These are phyloP conservation scores for Phocoena sinus DNA, from an alignment of 2,113 vertebrate species.

Conservation along the genomic window DNA sequence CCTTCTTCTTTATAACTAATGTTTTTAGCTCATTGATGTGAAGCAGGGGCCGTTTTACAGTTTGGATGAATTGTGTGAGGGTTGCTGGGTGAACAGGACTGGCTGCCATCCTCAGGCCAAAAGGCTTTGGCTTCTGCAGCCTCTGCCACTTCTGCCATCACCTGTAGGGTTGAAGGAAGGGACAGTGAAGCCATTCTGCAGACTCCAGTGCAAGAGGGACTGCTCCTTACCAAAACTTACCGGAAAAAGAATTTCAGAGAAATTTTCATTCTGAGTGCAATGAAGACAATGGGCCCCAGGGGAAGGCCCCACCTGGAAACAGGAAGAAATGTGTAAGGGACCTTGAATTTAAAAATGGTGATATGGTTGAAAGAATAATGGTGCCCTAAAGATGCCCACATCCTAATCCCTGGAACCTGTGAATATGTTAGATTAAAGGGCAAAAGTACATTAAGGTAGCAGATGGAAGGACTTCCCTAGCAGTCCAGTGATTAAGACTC, in stretches of 20 bases:
- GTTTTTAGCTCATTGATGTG: neutral
- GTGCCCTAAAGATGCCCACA: neutral
- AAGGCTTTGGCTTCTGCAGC: neutral
- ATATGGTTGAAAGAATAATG: neutral
- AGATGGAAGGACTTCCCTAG: neutral
- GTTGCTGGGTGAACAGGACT: neutral
- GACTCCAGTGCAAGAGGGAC: neutral
- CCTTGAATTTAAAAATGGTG: neutral
- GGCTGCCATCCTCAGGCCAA: neutral
- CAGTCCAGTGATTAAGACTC: no score
- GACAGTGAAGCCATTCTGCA: neutral
- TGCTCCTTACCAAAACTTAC: neutral
- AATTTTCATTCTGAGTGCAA: neutral
- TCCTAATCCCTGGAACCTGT: neutral
- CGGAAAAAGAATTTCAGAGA: neutral
- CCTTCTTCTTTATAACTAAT: neutral
- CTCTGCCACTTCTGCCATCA: accelerated
- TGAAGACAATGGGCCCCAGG: neutral
- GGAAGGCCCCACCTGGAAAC: neutral
- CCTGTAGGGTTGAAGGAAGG: neutral
- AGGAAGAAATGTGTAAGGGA: neutral
- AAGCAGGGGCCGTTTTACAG: neutral
- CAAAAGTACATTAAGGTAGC: neutral
- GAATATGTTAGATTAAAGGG: neutral
- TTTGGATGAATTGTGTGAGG: neutral